Percentiles rank a stretch among this genome's conserved stretches.
Conservation (phyloP, 2,113 vertebrate species). For the Vicugna pacos region DNA sequence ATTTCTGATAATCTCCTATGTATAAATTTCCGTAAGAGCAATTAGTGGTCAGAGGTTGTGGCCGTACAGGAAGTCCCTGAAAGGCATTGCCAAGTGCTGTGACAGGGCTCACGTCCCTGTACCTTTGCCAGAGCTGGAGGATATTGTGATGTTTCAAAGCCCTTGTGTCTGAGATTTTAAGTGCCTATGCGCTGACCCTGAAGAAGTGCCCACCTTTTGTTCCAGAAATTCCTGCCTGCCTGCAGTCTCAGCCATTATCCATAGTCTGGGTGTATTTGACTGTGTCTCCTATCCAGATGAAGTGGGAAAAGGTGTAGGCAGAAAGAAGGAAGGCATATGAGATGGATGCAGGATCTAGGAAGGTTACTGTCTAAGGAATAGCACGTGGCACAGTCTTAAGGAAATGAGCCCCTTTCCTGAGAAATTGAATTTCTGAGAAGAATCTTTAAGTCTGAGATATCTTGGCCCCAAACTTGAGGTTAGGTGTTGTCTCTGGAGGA, state of each 20-base stretch:
- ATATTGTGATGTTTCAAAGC: neutral
- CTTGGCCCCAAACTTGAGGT: neutral
- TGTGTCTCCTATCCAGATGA: neutral
- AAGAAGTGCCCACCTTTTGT: neutral
- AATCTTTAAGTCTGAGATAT: neutral
- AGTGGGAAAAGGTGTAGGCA: neutral
- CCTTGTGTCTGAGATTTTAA: constrained; percentile 22
- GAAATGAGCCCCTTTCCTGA: neutral
- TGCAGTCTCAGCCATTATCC: neutral
- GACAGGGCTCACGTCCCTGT: neutral
- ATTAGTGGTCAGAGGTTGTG: constrained; percentile 60
- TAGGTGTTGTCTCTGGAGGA: neutral
- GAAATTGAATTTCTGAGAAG: constrained; percentile 21
- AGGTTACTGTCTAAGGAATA: neutral
- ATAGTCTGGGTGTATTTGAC: neutral
- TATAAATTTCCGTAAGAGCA: constrained; percentile 67
- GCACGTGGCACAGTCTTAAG: neutral
- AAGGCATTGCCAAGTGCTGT: neutral
- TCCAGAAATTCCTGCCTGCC: neutral
- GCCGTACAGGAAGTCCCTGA: constrained; percentile 1
- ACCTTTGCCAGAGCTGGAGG: neutral
- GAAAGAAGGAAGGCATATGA: neutral
- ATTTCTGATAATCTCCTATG: constrained; percentile 72
- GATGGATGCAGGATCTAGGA: neutral
- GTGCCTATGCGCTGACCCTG: neutral